phyloP scores from a whole-genome alignment of 2,888 invertebrate species.

The Andrena hattorfiana region DNA sequence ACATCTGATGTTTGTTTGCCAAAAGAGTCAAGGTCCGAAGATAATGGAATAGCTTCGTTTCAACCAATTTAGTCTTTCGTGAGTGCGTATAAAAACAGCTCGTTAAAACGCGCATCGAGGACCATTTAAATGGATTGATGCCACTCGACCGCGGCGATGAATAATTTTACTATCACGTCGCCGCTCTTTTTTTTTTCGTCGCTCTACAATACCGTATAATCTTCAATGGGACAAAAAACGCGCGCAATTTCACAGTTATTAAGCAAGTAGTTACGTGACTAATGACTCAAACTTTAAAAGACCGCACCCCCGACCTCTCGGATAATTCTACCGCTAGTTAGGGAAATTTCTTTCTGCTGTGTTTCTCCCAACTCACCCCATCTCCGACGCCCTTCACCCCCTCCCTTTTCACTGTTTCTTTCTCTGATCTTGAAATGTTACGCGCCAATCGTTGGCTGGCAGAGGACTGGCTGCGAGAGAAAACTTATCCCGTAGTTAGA shows the following conservation, averaged over 20 bases:
- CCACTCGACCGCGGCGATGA: conserved; percentile 48
- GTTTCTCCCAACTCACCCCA: conserved; percentile 17
- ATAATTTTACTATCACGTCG: conserved; percentile 37
- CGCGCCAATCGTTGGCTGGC: not conserved
- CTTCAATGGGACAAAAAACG: conserved; percentile 33
- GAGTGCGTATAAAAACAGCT: conserved; percentile 40
- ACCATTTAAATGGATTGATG: conserved; percentile 53
- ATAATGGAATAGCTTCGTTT: conserved; percentile 24
- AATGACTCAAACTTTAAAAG: conserved; percentile 57
- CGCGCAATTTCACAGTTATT: conserved; percentile 57
- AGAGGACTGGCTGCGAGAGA: conserved; percentile 32
- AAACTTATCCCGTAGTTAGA: conserved; percentile 63
- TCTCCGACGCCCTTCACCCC: not conserved
- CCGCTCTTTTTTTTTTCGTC: conserved; percentile 19
- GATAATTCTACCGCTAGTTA: conserved; percentile 47
- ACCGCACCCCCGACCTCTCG: not conserved
- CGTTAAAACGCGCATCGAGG: conserved; percentile 40
- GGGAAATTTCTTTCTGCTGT: conserved; percentile 45
- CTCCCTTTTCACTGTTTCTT: conserved; percentile 14
- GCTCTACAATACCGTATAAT: conserved; percentile 30
- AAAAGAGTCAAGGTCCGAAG: conserved; percentile 2
- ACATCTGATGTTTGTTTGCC: conserved; percentile 8
- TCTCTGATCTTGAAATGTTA: conserved; percentile 53
- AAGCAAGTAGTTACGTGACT: conserved; percentile 57
- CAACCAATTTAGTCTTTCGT: conserved; percentile 36